Evolutionary conservation across 2,888 invertebrate species (phyloP), one percentile per base, ranked within the genome.

Genomic region (Caenorhabditis japonica): DNA sequence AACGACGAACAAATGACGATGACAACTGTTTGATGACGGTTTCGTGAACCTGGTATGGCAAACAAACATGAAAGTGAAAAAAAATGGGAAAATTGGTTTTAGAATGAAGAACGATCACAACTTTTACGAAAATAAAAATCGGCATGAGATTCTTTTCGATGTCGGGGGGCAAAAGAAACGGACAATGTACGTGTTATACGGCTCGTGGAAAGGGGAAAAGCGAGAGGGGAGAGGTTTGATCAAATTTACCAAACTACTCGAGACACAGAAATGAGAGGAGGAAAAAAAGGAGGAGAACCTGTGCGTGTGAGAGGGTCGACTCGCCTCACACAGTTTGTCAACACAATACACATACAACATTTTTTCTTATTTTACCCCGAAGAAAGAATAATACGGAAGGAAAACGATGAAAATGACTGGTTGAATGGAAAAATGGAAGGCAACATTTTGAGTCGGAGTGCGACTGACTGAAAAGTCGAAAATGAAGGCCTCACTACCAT

Each of bases 221-320:
- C 36, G 27, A 33, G 30, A 59, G 30, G 34, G 25, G 15, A 38
- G 64, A 47, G 64, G 64, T 64, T 64, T 64, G 64, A 64, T 64
- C 64, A 64, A 64, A 64, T 64, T 56, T 64, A 64, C 64, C 64
- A 64, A 64, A 64, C 64, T 64, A 64, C 64, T 64, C 64, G 56
- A 64, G 56, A 64, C 62, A 55, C 34, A 64, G 21, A 56, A 55
- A 55, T 47, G 43, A 64, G 15, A 33, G 44, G 15, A 44, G 36
- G 43, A 56, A 44, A 56, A 21, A 44, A 56, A 56, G 44, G 53
- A 62, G 53, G 55, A 62, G 56, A 64, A 64, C 55, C 56, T 43
- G 56, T 64, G 64, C 64, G 64, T 64, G 56, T 56, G 64, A 53
- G 49, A 49, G 49, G 64, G 64, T 64, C 64, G 64, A 27, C 62